Conservation (phyloP, 2,113 vertebrate genomes). For the Nanorana parkeri region DNA sequence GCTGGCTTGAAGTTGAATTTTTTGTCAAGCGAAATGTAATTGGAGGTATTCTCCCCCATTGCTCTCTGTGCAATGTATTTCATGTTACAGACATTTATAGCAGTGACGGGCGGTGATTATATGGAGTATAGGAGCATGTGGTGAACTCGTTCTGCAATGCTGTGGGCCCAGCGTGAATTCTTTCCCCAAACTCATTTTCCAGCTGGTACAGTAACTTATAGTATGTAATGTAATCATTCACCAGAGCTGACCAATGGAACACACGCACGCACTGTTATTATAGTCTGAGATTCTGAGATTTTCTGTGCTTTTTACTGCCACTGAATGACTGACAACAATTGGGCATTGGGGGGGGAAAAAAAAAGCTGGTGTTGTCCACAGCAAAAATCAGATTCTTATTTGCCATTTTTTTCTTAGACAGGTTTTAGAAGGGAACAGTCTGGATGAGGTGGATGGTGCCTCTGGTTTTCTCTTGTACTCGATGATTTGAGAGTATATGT, state of each 20-base stretch:
- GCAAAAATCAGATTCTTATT: too few relatives aligned
- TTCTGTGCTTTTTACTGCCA: neutral
- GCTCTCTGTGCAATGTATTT: neutral
- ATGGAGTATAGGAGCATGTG: conserved; percentile 19
- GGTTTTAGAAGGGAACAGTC: too few relatives aligned
- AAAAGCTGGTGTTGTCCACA: too few relatives aligned
- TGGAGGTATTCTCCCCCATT: conserved; percentile 2
- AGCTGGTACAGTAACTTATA: conserved; percentile 35
- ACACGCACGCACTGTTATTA: neutral
- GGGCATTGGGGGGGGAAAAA: too few relatives aligned
- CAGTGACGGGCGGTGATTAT: conserved; percentile 32
- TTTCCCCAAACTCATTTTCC: conserved; percentile 17
- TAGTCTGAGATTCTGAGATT: too few relatives aligned
- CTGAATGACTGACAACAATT: too few relatives aligned
- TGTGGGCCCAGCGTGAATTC: conserved; percentile 27
- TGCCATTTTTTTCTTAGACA: too few relatives aligned
- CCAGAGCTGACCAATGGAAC: neutral
- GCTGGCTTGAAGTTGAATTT: neutral
- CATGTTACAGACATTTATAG: conserved; percentile 28
- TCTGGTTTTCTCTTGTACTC: too few relatives aligned
- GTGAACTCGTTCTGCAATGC: conserved; percentile 29
- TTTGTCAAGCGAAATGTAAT: neutral
- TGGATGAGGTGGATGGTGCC: too few relatives aligned
- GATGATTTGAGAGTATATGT: too few relatives aligned
- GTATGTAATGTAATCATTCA: conserved; percentile 20